Conservation (phyloP, 2,888 invertebrate genomes). For the Chymomyza fuscimana region DNA sequence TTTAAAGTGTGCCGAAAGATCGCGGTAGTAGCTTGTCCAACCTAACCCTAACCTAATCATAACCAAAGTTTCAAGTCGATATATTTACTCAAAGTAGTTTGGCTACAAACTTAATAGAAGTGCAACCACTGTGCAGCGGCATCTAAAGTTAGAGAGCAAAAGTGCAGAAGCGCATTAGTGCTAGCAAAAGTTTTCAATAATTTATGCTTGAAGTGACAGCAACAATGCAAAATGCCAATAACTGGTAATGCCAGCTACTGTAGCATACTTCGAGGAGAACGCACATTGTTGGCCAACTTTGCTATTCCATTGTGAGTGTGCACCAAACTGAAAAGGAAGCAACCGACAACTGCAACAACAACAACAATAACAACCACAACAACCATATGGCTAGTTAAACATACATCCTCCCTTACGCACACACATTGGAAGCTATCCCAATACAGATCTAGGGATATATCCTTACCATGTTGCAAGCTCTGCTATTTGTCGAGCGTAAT, state of each 20-base stretch:
- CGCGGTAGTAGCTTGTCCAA: too few species aligned
- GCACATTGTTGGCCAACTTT: slow-evolving; percentile 16
- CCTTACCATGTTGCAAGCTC: not conserved
- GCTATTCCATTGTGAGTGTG: not conserved
- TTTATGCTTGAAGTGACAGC: slow-evolving; percentile 49
- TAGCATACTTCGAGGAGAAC: slow-evolving; percentile 18
- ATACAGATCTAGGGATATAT: not conserved
- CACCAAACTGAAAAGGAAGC: not conserved
- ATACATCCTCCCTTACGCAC: not conserved
- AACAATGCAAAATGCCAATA: slow-evolving; percentile 43
- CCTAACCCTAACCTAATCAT: too few species aligned
- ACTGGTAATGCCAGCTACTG: slow-evolving; percentile 29
- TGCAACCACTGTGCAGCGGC: not conserved
- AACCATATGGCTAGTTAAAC: not conserved
- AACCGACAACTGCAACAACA: not conserved
- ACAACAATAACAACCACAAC: not conserved
- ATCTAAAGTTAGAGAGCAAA: not conserved
- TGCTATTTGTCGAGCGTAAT: slow-evolving; percentile 51
- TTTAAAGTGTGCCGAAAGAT: too few species aligned
- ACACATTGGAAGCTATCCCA: not conserved
- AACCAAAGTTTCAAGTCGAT: too few species aligned
- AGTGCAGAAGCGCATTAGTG: not conserved
- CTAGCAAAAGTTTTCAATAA: slow-evolving; percentile 48
- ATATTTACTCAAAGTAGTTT: too few species aligned
- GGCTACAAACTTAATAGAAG: not conserved